These are phyloP conservation scores for Cyclura pinguis DNA, from an alignment of 2,797 vertebrate genomes.

Conservation along the genomic window DNA sequence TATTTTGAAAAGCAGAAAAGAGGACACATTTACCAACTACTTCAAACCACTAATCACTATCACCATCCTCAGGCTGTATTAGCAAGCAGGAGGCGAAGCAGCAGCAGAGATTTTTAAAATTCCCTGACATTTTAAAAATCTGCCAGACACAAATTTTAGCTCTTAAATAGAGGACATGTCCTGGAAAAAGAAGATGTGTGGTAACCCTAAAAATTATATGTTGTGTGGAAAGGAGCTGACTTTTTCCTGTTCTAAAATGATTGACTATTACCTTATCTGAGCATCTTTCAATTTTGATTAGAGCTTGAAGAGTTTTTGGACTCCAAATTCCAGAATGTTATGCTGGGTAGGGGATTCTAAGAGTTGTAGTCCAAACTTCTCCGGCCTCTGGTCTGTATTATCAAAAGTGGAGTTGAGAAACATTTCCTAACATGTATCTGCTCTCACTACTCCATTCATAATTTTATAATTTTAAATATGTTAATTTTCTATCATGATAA, in stretches of 20 bases:
- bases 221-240: background rate
- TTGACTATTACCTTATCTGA: background rate
- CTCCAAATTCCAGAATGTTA: too few relatives aligned
- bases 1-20: too few relatives aligned
- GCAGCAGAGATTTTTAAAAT: too few relatives aligned
- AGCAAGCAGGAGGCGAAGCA: too few relatives aligned
- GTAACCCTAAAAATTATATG: too few relatives aligned
- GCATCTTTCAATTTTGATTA: background rate
- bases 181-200: too few relatives aligned
- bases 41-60: too few relatives aligned
- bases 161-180: too few relatives aligned
- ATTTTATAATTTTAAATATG: background rate
- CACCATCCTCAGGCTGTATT: too few relatives aligned
- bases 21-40: too few relatives aligned
- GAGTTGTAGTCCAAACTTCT: background rate
- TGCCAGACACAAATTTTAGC: too few relatives aligned
- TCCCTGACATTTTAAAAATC: too few relatives aligned
- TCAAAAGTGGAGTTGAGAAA: background rate
- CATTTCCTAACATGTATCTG: background rate
- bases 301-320: background rate
- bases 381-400: background rate
- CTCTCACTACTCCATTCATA: background rate
- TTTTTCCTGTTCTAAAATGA: background rate
- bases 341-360: background rate
- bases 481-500: background rate